A percentile compares a stretch with the other conserved stretches of the same genome.
These are phyloP conservation scores for Pterocles orientalis DNA, from an alignment of 2,113 vertebrate species.

Conservation along the genomic window DNA sequence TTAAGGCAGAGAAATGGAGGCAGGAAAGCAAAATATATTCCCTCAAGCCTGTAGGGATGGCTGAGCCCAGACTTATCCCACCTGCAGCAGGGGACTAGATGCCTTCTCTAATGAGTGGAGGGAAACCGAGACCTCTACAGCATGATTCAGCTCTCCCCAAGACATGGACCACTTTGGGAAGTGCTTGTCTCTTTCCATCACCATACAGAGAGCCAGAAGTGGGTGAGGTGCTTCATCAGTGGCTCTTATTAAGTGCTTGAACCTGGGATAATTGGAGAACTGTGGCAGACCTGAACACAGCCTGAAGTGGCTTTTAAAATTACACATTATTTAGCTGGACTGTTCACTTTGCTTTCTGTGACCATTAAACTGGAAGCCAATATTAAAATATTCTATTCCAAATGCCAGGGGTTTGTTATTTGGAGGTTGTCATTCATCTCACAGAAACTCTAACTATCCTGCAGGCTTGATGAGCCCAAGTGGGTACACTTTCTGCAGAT, in stretches of 20 bases:
- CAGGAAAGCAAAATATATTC: not conserved
- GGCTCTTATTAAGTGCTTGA: not conserved
- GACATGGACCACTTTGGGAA: not conserved
- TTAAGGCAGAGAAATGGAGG: not conserved
- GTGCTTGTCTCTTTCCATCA: not conserved
- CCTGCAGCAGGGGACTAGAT: not conserved
- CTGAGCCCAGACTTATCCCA: not conserved
- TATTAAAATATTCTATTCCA: conserved; percentile 3
- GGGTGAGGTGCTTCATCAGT: not conserved
- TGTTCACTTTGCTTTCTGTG: not conserved
- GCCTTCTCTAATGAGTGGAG: not conserved
- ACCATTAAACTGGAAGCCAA: not conserved
- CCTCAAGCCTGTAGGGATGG: not conserved
- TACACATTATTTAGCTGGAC: not conserved
- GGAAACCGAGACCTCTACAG: not conserved
- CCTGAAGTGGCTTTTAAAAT: conserved; percentile 7
- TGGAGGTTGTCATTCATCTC: not conserved
- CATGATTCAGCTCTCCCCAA: not conserved
- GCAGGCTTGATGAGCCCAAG: not conserved
- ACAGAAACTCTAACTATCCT: not conserved
- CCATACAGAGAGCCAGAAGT: not conserved
- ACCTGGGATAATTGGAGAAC: not conserved
- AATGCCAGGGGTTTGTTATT: not conserved
- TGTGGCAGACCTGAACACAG: not conserved
- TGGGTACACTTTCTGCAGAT: not conserved